phyloP scores from a whole-genome alignment of 2,113 vertebrate species.

The Bos indicus region DNA sequence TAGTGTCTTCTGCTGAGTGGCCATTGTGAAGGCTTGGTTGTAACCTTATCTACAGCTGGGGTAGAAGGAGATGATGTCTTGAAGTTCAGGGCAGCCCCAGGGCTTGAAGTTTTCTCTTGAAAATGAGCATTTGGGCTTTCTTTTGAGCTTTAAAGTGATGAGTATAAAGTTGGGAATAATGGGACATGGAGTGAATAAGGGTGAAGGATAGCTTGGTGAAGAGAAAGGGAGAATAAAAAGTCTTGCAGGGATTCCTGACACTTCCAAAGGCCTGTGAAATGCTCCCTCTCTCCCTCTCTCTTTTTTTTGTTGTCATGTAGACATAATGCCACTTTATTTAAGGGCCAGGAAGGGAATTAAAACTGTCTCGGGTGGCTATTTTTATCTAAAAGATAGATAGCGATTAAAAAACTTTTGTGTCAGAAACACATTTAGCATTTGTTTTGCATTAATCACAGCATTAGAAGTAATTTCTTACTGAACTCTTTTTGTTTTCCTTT shows the following conservation, averaged over 20 bases:
- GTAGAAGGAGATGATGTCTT: neutral
- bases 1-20: neutral
- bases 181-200: neutral
- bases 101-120: neutral
- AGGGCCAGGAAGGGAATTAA: neutral
- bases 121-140: neutral
- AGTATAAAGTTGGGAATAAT: neutral
- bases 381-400: constrained; percentile 33
- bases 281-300: neutral
- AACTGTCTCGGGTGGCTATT: neutral
- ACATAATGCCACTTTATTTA: neutral
- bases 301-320: neutral
- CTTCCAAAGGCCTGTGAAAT: neutral
- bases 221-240: neutral
- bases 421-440: neutral
- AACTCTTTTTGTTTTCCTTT: constrained; percentile 5
- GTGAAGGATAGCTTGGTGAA: neutral
- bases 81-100: neutral
- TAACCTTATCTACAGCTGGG: neutral
- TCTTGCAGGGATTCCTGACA: neutral
- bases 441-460: neutral
- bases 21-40: neutral
- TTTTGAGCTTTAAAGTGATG: constrained; percentile 16
- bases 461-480: neutral
- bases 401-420: neutral